Conservation (phyloP, 2,113 vertebrate species). For the Channa maculata region DNA sequence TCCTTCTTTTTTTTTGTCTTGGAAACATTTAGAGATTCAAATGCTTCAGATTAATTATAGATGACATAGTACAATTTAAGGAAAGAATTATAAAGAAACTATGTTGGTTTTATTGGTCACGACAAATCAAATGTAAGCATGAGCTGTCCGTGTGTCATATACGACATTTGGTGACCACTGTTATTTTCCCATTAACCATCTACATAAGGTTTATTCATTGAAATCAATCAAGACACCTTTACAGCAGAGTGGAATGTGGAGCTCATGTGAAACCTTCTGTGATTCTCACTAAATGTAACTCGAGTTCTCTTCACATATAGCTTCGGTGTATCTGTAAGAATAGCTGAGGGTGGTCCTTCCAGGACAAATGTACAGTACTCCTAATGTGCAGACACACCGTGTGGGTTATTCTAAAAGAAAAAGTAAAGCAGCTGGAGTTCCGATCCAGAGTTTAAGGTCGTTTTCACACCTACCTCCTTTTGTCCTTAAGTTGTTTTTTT, state of each 20-base stretch:
- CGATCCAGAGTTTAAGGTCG: not conserved
- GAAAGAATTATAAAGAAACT: not conserved
- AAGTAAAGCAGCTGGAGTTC: not conserved
- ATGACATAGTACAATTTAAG: not conserved
- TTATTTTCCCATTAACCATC: not conserved
- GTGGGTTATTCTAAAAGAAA: not conserved
- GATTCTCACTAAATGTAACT: not conserved
- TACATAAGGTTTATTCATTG: not conserved
- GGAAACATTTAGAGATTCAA: slow-evolving; percentile 26
- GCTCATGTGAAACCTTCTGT: not conserved
- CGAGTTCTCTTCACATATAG: not conserved
- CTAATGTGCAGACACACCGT: too few species aligned
- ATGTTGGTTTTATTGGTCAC: slow-evolving; percentile 2
- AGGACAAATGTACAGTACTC: not conserved
- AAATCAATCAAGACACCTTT: slow-evolving; percentile 2
- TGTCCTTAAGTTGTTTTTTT: too few species aligned
- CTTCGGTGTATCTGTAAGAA: not conserved
- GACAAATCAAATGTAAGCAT: slow-evolving; percentile 7
- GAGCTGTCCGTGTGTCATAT: slow-evolving; percentile 2
- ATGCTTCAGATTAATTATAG: slow-evolving; percentile 1
- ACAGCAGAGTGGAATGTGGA: slow-evolving; percentile 25
- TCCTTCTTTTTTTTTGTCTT: not conserved
- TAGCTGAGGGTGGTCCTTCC: not conserved
- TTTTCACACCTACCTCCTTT: too few species aligned
- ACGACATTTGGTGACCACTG: slow-evolving; percentile 11